Evolutionary conservation across 2,797 vertebrate genomes (phyloP).

Genomic region (Kryptolebias ocellatus): DNA sequence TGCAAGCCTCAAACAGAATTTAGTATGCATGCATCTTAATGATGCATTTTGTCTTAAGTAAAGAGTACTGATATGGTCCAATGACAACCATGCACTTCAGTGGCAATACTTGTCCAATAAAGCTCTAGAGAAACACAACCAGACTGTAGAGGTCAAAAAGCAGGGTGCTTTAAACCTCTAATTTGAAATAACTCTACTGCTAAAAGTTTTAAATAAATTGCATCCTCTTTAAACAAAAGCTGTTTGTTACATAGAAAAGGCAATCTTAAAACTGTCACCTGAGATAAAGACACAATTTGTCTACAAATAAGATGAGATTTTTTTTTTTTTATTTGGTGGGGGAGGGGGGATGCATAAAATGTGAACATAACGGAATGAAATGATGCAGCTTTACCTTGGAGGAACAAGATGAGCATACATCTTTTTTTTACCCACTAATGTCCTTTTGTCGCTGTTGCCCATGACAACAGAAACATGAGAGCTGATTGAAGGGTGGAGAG

Average conservation of each 20-base stretch:
- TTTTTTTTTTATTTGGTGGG: slow-evolving; percentile 7
- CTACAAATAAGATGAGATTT: slow-evolving; percentile 47
- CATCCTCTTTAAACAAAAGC: slow-evolving; percentile 23
- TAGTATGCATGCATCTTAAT: slow-evolving; percentile 86
- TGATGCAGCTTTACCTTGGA: slow-evolving; percentile 82
- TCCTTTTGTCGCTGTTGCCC: slow-evolving; percentile 90
- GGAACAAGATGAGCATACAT: slow-evolving; percentile 61
- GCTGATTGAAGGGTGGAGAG: slow-evolving; percentile 92
- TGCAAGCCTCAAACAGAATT: slow-evolving; percentile 77
- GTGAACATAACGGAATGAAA: slow-evolving; percentile 73
- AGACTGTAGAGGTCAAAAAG: slow-evolving; percentile 27
- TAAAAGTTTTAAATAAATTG: slow-evolving; percentile 38
- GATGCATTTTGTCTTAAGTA: slow-evolving; percentile 78
- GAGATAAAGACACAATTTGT: slow-evolving; percentile 59
- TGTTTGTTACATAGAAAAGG: slow-evolving; percentile 50
- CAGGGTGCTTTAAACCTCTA: slow-evolving; percentile 14
- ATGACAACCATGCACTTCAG: slow-evolving; percentile 66
- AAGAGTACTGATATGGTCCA: slow-evolving; percentile 79
- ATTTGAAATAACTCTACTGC: slow-evolving; percentile 36
- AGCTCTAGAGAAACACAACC: slow-evolving; percentile 26
- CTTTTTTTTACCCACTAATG: slow-evolving; percentile 87
- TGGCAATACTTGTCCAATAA: slow-evolving; percentile 32
- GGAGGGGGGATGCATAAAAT: slow-evolving; percentile 53
- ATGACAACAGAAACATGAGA: slow-evolving; percentile 91
- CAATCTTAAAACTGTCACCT: slow-evolving; percentile 72